Percentiles rank a stretch among this genome's conserved stretches.
phyloP scores from a whole-genome alignment of 2,888 invertebrate genomes.

The Tigriopus californicus region DNA sequence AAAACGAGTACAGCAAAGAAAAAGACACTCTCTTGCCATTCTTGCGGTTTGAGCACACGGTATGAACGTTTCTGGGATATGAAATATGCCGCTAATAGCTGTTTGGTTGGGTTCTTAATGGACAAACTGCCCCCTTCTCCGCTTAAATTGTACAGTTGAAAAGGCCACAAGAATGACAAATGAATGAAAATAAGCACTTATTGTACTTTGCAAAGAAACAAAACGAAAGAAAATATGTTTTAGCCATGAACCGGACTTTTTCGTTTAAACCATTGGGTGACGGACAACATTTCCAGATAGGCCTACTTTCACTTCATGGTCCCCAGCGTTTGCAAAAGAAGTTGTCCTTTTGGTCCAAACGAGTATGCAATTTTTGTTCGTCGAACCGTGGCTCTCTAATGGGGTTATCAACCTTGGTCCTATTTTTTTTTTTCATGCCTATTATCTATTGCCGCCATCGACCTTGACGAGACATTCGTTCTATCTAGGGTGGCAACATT shows the following conservation, averaged over 20 bases:
- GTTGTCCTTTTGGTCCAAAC: neutral
- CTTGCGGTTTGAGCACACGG: neutral
- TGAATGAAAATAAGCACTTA: no score
- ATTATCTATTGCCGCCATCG: neutral
- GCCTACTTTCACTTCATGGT: no score
- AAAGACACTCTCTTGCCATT: neutral
- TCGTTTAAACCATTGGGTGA: no score
- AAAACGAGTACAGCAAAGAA: neutral
- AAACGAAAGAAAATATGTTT: no score
- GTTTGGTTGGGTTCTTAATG: neutral
- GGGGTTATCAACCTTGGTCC: no score
- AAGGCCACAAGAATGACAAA: no score
- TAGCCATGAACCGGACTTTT: no score
- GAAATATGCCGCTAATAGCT: no score
- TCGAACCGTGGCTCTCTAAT: no score
- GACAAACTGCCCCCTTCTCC: neutral
- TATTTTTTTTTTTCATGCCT: neutral
- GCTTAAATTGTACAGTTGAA: no score
- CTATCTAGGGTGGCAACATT: neutral
- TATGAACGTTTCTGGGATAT: neutral
- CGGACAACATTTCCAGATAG: no score
- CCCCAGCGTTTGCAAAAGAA: neutral
- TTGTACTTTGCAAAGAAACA: no score
- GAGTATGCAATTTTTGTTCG: neutral
- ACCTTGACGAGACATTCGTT: neutral